A percentile compares a stretch with the other conserved stretches of the same genome.
phyloP scores from a whole-genome alignment of 2,113 vertebrate species.

The Neolamprologus hecqui region DNA sequence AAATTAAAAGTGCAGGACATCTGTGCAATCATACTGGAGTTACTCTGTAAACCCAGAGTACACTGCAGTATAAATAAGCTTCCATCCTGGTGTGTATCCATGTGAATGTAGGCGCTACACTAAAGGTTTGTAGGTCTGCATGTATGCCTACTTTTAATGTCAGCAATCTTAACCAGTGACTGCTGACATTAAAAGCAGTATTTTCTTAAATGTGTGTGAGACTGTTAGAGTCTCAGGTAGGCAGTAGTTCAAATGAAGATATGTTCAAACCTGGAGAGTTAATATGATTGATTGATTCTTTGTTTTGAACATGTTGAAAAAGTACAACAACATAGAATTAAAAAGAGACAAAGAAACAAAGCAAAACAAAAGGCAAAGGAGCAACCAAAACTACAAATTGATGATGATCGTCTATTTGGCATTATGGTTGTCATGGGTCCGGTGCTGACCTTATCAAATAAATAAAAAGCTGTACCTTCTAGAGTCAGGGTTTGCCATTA shows the following conservation, averaged over 20 bases:
- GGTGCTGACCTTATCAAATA: background rate
- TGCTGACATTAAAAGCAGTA: background rate
- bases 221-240: background rate
- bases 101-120: background rate
- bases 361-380: background rate
- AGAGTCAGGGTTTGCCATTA: background rate
- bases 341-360: background rate
- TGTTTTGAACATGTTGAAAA: background rate
- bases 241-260: background rate
- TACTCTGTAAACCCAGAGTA: background rate
- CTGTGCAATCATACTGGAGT: background rate
- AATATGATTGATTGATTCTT: background rate
- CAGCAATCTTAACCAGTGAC: background rate
- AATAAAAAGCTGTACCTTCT: background rate
- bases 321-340: background rate
- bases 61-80: background rate
- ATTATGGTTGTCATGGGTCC: background rate
- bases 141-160: background rate
- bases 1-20: background rate
- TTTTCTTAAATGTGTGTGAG: background rate
- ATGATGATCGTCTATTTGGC: background rate
- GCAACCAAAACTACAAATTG: background rate
- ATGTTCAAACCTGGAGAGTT: background rate
- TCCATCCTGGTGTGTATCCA: background rate
- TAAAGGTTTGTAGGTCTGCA: background rate